Percentiles rank a stretch among this genome's conserved stretches.
These are phyloP conservation scores for Ptiloglossa arizonensis DNA, from an alignment of 1,140 invertebrate species.

Conservation along the genomic window DNA sequence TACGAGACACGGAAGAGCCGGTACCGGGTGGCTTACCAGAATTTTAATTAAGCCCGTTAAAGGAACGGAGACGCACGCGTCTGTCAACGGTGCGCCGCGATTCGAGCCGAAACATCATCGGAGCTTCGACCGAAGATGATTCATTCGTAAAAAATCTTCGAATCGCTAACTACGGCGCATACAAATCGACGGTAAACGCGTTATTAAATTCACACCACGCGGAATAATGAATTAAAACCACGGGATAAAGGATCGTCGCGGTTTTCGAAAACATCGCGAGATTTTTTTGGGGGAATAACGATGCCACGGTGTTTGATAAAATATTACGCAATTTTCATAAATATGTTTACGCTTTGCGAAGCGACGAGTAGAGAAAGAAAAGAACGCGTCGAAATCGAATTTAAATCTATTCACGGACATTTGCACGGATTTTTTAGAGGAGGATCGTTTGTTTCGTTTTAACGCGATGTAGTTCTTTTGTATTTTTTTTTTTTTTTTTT, in stretches of 20 bases:
- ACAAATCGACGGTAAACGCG: constrained; percentile 35
- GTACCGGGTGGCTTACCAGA: neutral
- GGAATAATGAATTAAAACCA: constrained; percentile 26
- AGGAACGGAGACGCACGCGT: neutral
- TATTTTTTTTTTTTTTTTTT: no score
- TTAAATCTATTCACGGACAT: no score
- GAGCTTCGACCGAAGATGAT: constrained; percentile 21
- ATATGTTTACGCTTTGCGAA: neutral
- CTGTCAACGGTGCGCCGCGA: neutral
- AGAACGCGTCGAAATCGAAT: no score
- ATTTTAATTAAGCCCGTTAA: constrained; percentile 15
- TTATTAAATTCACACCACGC: constrained; percentile 40
- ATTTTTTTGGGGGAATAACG: neutral
- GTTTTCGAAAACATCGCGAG: neutral
- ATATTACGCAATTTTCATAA: neutral
- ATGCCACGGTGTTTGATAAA: no score
- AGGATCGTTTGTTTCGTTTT: no score
- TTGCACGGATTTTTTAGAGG: no score
- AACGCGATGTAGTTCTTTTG: no score
- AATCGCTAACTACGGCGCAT: constrained; percentile 20
- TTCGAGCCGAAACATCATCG: constrained; percentile 3
- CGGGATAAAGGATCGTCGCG: constrained; percentile 2
- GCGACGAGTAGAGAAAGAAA: no score
- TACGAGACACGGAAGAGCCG: neutral
- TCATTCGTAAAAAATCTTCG: constrained; percentile 33